phyloP scores from a whole-genome alignment of 2,888 invertebrate species.

The Proisotoma minuta region DNA sequence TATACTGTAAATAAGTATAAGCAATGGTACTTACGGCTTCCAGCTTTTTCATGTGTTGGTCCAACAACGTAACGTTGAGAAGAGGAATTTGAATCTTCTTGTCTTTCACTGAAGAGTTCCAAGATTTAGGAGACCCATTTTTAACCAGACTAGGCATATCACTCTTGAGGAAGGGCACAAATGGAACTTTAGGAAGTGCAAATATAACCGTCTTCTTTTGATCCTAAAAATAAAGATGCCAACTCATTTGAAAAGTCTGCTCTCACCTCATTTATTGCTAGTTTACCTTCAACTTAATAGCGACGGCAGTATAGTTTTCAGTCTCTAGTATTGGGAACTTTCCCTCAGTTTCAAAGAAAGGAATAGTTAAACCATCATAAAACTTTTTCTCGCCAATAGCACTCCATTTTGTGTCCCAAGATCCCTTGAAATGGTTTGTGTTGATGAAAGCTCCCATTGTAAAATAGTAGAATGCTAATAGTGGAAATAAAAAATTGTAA shows the following conservation, averaged over 20 bases:
- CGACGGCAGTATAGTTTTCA: conserved; percentile 32
- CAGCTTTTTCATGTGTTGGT: conserved; percentile 39
- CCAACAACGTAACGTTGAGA: conserved; percentile 34
- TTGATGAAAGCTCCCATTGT: conserved; percentile 37
- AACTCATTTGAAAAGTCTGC: background rate
- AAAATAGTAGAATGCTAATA: conserved; percentile 35
- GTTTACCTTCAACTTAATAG: conserved; percentile 27
- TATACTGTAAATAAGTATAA: too few relatives aligned
- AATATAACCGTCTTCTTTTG: conserved; percentile 33
- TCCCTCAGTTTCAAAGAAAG: conserved; percentile 32
- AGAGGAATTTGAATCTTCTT: conserved; percentile 29
- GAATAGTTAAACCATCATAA: conserved; percentile 32
- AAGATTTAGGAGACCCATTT: conserved; percentile 22
- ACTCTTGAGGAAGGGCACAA: conserved; percentile 30
- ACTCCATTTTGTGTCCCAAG: conserved; percentile 27
- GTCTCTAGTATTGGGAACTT: conserved; percentile 21
- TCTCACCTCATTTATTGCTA: background rate
- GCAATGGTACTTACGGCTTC: conserved; percentile 27
- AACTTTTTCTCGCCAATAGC: conserved; percentile 29
- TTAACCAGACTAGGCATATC: conserved; percentile 26
- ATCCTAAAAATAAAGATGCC: conserved; percentile 19
- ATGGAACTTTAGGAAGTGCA: conserved; percentile 31
- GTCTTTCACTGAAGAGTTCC: conserved; percentile 20
- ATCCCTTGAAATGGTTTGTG: conserved; percentile 31
- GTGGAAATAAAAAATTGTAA: too few relatives aligned